These are phyloP conservation scores for Pseudopipra pipra DNA, from an alignment of 2,113 vertebrate species.

Conservation along the genomic window DNA sequence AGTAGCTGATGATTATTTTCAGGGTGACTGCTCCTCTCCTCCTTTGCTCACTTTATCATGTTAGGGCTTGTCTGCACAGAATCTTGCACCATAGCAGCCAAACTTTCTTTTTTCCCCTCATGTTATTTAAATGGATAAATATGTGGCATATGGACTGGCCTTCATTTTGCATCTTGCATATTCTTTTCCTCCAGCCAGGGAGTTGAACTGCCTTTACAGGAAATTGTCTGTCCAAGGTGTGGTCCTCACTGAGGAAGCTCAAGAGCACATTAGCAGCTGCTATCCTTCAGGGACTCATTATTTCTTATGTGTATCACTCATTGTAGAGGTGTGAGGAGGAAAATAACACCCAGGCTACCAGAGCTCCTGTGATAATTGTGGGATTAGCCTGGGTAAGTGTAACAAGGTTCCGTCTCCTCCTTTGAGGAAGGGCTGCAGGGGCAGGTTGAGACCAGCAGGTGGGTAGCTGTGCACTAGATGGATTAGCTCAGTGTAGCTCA, in stretches of 20 bases:
- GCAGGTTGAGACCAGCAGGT: slow-evolving; percentile 27
- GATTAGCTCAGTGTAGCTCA: background rate
- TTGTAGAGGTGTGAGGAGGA: slow-evolving; percentile 7
- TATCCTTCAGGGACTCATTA: background rate
- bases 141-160: background rate
- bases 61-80: background rate
- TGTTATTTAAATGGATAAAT: background rate
- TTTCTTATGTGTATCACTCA: background rate
- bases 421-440: slow-evolving; percentile 17
- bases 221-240: background rate
- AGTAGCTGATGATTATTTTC: background rate
- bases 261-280: background rate
- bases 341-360: background rate
- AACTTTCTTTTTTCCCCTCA: rapidly evolving
- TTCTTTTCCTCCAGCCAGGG: background rate
- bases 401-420: slow-evolving; percentile 5
- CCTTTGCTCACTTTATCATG: background rate
- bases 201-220: background rate
- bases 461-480: background rate
- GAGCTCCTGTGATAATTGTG: slow-evolving; percentile 4
- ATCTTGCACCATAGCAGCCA: background rate
- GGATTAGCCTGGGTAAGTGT: background rate
- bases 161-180: background rate
- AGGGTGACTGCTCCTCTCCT: background rate
- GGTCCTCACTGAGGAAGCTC: background rate